phyloP scores from a whole-genome alignment of 2,888 invertebrate species.

The Drosophila prolongata region DNA sequence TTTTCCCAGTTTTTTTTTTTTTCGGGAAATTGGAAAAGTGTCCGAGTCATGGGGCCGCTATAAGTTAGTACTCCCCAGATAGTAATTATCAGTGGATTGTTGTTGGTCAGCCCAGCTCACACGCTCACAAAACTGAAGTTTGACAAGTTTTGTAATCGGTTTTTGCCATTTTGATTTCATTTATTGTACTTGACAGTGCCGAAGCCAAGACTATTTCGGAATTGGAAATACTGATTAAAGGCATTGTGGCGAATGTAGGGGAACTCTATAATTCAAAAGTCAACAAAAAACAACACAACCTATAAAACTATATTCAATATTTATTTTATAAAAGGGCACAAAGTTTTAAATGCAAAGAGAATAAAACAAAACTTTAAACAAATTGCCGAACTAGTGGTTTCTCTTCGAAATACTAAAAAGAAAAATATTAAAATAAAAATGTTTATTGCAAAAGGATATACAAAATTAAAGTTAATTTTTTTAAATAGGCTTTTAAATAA shows the following conservation, averaged over 20 bases:
- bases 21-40: constrained; percentile 4
- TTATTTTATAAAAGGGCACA: too few relatives aligned
- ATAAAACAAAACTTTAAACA: too few relatives aligned
- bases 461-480: too few relatives aligned
- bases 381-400: too few relatives aligned
- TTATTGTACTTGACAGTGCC: constrained; percentile 71
- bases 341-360: too few relatives aligned
- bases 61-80: constrained; percentile 78
- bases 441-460: too few relatives aligned
- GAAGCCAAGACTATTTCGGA: not conserved
- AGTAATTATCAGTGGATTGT: constrained; percentile 79
- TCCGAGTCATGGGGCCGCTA: constrained; percentile 39
- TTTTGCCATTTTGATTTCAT: constrained; percentile 73
- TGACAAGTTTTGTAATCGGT: constrained; percentile 77
- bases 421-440: too few relatives aligned
- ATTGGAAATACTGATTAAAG: not conserved
- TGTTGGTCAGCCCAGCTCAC: constrained; percentile 54
- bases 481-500: too few relatives aligned
- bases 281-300: too few relatives aligned
- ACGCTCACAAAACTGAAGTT: constrained; percentile 52
- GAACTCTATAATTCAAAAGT: too few relatives aligned
- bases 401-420: too few relatives aligned
- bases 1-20: constrained; percentile 5
- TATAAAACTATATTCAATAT: too few relatives aligned
- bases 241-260: not conserved